phyloP scores from a whole-genome alignment of 2,888 invertebrate genomes.

The Sepioteuthis lessoniana region DNA sequence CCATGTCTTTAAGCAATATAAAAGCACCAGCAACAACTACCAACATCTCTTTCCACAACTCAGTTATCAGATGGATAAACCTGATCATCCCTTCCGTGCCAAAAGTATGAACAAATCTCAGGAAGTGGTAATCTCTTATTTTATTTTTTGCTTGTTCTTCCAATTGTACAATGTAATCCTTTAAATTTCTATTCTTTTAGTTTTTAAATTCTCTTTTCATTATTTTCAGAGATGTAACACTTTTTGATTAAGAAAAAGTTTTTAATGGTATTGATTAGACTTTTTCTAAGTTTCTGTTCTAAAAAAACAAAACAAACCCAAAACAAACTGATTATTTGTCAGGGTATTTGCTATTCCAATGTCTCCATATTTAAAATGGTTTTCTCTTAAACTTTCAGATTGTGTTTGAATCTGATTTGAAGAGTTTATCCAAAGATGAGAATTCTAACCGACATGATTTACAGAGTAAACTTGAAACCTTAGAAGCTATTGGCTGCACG shows the following conservation, averaged over 20 bases:
- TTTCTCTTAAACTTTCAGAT: neutral
- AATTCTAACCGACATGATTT: constrained; percentile 48
- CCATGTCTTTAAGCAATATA: neutral
- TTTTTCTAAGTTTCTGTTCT: neutral
- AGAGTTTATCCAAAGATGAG: neutral
- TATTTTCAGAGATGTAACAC: neutral
- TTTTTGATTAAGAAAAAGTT: neutral
- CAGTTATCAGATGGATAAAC: neutral
- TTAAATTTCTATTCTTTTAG: too few species aligned
- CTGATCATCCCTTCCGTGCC: neutral
- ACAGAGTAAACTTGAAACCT: constrained; percentile 52
- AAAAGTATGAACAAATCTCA: neutral
- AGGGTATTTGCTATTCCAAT: too few species aligned
- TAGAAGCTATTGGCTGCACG: constrained; percentile 52
- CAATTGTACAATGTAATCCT: too few species aligned
- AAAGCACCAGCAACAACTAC: neutral
- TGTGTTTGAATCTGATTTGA: neutral
- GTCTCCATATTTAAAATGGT: neutral
- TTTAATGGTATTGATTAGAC: neutral
- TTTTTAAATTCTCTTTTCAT: neutral
- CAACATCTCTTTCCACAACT: neutral
- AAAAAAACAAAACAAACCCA: neutral
- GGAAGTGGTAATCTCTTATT: neutral
- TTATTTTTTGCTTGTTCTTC: neutral
- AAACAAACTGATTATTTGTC: neutral